Evolutionary conservation across 2,113 vertebrate species (phyloP).

Genomic region (Labeo rohita): DNA sequence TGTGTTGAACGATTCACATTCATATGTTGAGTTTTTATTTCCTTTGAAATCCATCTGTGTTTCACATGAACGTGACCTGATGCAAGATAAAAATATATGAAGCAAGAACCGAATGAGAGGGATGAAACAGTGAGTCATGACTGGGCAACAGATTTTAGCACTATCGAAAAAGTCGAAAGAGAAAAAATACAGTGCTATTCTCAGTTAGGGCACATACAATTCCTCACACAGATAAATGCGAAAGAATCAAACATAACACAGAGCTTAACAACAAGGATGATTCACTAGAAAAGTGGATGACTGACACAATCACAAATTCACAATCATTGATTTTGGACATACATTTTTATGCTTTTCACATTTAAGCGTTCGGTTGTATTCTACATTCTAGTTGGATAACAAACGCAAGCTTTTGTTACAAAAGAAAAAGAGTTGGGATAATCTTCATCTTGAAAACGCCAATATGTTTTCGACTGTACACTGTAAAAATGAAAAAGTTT

Average conservation of each 20-base stretch:
- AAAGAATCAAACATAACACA: not conserved
- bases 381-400: not conserved
- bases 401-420: not conserved
- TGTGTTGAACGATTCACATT: not conserved
- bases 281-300: not conserved
- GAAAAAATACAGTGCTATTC: conserved; percentile 16
- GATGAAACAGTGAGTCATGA: not conserved
- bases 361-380: not conserved
- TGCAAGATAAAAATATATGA: conserved; percentile 15
- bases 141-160: not conserved
- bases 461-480: not conserved
- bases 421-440: not conserved
- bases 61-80: not conserved
- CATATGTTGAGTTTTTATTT: not conserved
- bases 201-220: not conserved
- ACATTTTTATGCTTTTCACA: not conserved
- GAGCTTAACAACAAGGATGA: not conserved
- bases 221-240: conserved; percentile 17
- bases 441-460: not conserved
- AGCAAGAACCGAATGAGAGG: not conserved
- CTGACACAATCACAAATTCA: not conserved
- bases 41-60: not conserved
- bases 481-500: not conserved
- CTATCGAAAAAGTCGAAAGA: not conserved
- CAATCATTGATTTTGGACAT: not conserved